phyloP scores from a whole-genome alignment of 2,888 invertebrate species.

The Protonemura montana region DNA sequence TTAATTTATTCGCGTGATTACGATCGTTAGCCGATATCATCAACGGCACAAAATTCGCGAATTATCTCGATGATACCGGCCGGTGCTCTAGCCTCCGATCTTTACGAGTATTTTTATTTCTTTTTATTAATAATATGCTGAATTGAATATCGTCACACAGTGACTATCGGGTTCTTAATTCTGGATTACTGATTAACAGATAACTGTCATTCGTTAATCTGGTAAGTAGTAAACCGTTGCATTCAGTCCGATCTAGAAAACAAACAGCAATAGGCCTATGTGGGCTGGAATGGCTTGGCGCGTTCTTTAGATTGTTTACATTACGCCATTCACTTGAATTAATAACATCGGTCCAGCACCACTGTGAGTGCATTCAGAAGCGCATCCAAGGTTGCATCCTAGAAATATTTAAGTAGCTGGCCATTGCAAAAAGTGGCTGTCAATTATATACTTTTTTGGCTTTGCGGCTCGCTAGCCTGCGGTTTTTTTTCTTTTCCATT shows the following conservation, averaged over 20 bases:
- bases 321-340: conserved; percentile 36
- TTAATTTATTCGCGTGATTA: background rate
- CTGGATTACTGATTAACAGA: background rate
- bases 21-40: background rate
- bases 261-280: background rate
- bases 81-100: conserved; percentile 28
- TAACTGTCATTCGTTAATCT: conserved; percentile 9
- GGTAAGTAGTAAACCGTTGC: background rate
- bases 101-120: conserved; percentile 3
- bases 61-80: conserved; percentile 32
- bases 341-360: background rate
- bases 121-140: background rate
- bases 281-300: conserved; percentile 37
- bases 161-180: background rate
- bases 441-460: background rate
- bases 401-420: background rate
- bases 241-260: background rate
- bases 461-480: background rate
- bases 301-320: conserved; percentile 46
- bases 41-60: conserved; percentile 26
- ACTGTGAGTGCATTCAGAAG: background rate
- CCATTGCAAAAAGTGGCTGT: background rate
- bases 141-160: background rate
- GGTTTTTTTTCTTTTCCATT: background rate
- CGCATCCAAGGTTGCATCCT: background rate